Evolutionary conservation across 2,797 vertebrate genomes (phyloP).

Genomic region (Myiothlypis chrysogaster): DNA sequence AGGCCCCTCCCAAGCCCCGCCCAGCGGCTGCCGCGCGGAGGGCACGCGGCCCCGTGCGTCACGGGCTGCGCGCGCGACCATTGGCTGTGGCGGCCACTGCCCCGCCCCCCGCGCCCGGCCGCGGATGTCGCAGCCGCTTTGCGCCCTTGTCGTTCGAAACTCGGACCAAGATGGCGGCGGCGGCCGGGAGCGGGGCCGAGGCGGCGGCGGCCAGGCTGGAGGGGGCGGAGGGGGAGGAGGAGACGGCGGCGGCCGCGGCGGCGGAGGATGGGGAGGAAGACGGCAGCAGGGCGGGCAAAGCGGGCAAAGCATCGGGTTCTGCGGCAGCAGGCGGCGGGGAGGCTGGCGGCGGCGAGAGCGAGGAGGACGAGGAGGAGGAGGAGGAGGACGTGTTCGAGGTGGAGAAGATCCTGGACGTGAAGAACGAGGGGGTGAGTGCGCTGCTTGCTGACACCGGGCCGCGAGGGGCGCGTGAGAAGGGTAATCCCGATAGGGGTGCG

Average conservation of each 20-base stretch:
- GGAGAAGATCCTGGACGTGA: constrained; percentile 94
- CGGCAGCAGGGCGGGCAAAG: not conserved
- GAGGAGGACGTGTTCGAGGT: constrained; percentile 90
- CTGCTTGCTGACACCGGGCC: accelerated
- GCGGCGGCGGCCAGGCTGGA: not conserved
- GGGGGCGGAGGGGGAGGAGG: not conserved
- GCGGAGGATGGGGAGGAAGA: not conserved
- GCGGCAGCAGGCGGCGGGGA: not conserved
- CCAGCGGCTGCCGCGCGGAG: not conserved
- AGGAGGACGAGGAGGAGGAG: constrained; percentile 86
- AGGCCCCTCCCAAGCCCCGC: not conserved
- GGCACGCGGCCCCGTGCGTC: not conserved
- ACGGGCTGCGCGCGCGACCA: not conserved
- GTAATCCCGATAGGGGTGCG: accelerated
- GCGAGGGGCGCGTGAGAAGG: accelerated
- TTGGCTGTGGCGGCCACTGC: not conserved
- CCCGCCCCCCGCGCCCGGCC: not conserved
- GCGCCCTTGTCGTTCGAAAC: not conserved
- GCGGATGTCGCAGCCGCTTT: constrained; percentile 1
- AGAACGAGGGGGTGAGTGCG: constrained; percentile 84
- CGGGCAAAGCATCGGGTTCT: not conserved
- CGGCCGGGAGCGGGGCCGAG: not conserved
- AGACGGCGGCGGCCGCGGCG: not conserved
- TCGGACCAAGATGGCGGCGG: constrained; percentile 67
- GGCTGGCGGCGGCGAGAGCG: constrained; percentile 57